Evolutionary conservation across 1,140 invertebrate species (phyloP), one percentile per base, ranked within the genome.

Genomic region (Philopotamus ludificatus): DNA sequence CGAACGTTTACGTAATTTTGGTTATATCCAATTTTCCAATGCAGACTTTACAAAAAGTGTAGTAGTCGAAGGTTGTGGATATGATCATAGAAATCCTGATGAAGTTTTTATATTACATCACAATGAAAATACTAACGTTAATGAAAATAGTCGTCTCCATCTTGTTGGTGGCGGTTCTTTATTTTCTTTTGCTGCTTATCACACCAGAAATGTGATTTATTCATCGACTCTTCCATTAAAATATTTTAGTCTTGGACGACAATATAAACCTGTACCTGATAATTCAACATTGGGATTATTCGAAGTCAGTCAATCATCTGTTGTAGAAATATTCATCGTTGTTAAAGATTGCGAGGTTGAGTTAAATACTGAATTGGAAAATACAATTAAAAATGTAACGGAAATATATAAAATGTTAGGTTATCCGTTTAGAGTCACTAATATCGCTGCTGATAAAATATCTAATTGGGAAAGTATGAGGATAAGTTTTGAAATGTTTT

Each of bases 401-500:
- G 65, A 74, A 1, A 57, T 85, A 9, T 89, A 89, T 71, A 76
- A 81, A 65, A 69, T 76, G 21, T 66, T 90, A 12, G 82, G 79
- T n/a, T 81, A 79, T 61, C 84, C 88, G 75, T 89, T 85, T 73
- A 77, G 82, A 25, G 74, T 89, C 22, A 77, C 82, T 15, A 75
- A 82, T 66, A 70, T 81, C 41, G 70, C 86, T 2, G 84, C 86
- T 8, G 58, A 76, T 28, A 75, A 84, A 59, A 73, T 90, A 2
- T 66, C 76, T n/a, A 66, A 72, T 49, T 84, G 80, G 73, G 88
- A 90, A 73, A 83, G 82, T 66, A 77, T 87, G 51, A 79, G 83
- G 67, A 70, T 86, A 1, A 82, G 81, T 16, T 81, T 89, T 70
- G 83, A 90, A 79, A 82, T 90, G 78, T 89, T 82, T 81, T 89